phyloP scores from a whole-genome alignment of 2,888 invertebrate species.

The Zhuqinia jingwanae region DNA sequence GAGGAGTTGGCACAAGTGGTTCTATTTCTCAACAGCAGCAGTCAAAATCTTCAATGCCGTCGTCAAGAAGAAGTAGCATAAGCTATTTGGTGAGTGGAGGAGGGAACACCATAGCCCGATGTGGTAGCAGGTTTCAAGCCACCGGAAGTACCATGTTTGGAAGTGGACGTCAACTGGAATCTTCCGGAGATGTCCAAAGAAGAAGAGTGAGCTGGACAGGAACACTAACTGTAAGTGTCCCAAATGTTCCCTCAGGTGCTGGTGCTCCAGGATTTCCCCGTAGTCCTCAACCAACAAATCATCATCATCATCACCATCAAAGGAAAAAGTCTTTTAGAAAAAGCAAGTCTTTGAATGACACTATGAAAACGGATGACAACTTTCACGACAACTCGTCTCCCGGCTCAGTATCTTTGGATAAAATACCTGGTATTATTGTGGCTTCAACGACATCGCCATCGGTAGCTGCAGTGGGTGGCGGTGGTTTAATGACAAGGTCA shows the following conservation, averaged over 20 bases:
- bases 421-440: constrained; percentile 11
- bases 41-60: background rate
- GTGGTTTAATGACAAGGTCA: background rate
- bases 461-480: background rate
- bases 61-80: constrained; percentile 48
- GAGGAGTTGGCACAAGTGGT: background rate
- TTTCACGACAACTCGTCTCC: background rate
- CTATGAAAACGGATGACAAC: background rate
- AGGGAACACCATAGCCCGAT: no score
- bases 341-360: constrained; percentile 1
- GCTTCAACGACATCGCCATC: background rate
- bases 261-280: background rate
- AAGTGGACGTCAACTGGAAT: background rate
- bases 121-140: constrained; percentile 26
- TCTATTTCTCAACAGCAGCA: background rate
- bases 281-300: background rate
- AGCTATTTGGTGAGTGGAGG: constrained; percentile 7
- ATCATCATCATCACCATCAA: background rate
- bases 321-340: constrained; percentile 36
- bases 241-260: constrained; percentile 8
- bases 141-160: constrained; percentile 52
- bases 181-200: background rate
- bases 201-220: constrained; percentile 45
- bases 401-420: constrained; percentile 17
- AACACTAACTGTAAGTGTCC: constrained; percentile 20